phyloP scores from a whole-genome alignment of 2,888 invertebrate genomes.

The Coelinius sp. region DNA sequence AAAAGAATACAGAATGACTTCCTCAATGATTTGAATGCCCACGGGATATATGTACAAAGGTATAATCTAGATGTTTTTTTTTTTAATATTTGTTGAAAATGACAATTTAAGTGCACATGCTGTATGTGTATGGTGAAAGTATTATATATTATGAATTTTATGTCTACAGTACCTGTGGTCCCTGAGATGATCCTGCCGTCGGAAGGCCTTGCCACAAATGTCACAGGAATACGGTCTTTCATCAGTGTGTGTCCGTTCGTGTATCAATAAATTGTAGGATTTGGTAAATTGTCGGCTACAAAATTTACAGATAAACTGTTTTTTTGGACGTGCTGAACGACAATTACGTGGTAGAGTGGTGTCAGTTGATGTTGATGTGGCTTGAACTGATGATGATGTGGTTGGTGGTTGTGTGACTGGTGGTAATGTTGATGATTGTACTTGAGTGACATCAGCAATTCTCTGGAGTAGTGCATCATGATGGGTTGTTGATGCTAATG shows the following conservation, averaged over 20 bases:
- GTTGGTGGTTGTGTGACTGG: slow-evolving; percentile 39
- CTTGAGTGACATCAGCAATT: slow-evolving; percentile 56
- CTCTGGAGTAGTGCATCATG: slow-evolving; percentile 63
- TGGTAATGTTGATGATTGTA: slow-evolving; percentile 34
- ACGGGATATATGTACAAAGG: background rate
- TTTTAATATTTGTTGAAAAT: background rate
- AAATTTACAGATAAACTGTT: slow-evolving; percentile 98
- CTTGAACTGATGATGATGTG: slow-evolving; percentile 50
- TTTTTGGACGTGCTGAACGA: slow-evolving; percentile 76
- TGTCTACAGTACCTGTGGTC: slow-evolving; percentile 85
- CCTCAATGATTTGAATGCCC: slow-evolving; percentile 3
- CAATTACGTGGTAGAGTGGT: slow-evolving; percentile 58
- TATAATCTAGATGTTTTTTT: slow-evolving; percentile 13
- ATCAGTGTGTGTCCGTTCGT: slow-evolving; percentile 97
- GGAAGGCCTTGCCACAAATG: slow-evolving; percentile 97
- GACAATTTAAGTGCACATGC: background rate
- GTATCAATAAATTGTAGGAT: slow-evolving; percentile 98
- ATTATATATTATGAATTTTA: background rate
- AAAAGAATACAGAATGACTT: background rate
- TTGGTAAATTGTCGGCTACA: slow-evolving; percentile 98
- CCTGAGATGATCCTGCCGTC: slow-evolving; percentile 95
- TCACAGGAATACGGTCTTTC: slow-evolving; percentile 98
- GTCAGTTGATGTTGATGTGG: slow-evolving; percentile 55
- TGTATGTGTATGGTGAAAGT: background rate
- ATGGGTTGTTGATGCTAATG: slow-evolving; percentile 41